phyloP scores from a whole-genome alignment of 2,113 vertebrate species.

The Addax nasomaculatus region DNA sequence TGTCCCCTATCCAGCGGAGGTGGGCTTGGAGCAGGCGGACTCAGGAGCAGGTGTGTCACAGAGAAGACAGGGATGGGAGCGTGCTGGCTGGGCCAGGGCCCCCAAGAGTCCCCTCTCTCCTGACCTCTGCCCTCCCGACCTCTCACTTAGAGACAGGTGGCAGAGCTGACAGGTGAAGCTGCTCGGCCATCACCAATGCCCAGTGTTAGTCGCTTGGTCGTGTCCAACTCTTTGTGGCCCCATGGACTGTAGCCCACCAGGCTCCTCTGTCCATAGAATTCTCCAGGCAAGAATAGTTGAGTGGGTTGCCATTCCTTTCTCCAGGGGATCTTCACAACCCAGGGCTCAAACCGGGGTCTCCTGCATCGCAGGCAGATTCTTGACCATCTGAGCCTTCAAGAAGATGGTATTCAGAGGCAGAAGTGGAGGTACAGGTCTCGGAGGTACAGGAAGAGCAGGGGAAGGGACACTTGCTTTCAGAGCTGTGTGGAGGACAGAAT shows the following conservation, averaged over 20 bases:
- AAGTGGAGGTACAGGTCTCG: not conserved
- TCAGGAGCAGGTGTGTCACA: not conserved
- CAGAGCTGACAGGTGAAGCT: not conserved
- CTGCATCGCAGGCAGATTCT: not conserved
- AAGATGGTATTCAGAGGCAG: not conserved
- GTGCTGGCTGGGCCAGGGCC: not conserved
- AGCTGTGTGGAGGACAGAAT: too few relatives aligned
- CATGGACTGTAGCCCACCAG: not conserved
- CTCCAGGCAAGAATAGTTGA: not conserved
- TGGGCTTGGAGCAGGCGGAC: not conserved
- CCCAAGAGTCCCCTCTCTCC: not conserved
- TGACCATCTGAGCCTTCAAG: not conserved
- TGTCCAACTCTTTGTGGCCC: not conserved
- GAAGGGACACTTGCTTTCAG: too few relatives aligned
- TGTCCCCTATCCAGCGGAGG: not conserved
- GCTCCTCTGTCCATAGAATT: not conserved
- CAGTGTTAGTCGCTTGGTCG: not conserved
- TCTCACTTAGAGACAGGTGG: not conserved
- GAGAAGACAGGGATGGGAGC: fast-evolving
- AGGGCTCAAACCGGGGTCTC: not conserved
- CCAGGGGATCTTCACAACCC: not conserved
- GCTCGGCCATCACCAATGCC: not conserved
- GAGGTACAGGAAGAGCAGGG: too few relatives aligned
- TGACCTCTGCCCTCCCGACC: not conserved
- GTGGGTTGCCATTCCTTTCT: not conserved